These are phyloP conservation scores for Hassar affinis DNA, from an alignment of 2,113 vertebrate genomes.

Conservation along the genomic window DNA sequence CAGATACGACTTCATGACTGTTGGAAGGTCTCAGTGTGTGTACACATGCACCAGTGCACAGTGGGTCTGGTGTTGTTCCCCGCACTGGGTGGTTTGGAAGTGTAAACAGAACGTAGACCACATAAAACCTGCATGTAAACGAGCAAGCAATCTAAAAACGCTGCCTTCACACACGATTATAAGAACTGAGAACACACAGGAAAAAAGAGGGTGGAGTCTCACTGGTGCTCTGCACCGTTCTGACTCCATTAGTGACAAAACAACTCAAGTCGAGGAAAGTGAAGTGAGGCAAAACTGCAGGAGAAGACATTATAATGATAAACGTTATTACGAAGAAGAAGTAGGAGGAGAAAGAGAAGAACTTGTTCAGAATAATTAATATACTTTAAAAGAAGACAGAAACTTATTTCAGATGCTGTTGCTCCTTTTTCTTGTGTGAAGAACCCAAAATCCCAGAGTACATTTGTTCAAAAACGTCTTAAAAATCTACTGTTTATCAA, in stretches of 20 bases:
- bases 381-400: conserved; percentile 44
- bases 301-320: conserved; percentile 44
- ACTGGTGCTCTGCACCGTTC: conserved; percentile 36
- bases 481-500: conserved; percentile 71
- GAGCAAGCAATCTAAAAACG: conserved; percentile 50
- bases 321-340: conserved; percentile 38
- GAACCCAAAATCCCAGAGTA: neutral
- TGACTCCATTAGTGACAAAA: conserved; percentile 37
- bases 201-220: conserved; percentile 39
- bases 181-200: conserved; percentile 53
- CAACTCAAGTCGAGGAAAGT: conserved; percentile 5
- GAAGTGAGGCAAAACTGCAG: conserved; percentile 54
- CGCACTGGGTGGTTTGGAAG: neutral
- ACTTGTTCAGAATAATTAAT: conserved; percentile 24
- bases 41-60: neutral
- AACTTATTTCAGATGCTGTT: neutral
- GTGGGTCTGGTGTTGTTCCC: neutral
- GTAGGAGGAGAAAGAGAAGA: conserved; percentile 28
- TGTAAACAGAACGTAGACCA: conserved; percentile 44
- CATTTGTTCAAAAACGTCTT: conserved; percentile 62
- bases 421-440: neutral
- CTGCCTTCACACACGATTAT: conserved; percentile 54
- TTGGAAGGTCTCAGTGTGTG: neutral
- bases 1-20: neutral
- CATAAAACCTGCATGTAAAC: conserved; percentile 48